Evolutionary conservation across 2,113 vertebrate species (phyloP).

Genomic region (Neotoma lepida): DNA sequence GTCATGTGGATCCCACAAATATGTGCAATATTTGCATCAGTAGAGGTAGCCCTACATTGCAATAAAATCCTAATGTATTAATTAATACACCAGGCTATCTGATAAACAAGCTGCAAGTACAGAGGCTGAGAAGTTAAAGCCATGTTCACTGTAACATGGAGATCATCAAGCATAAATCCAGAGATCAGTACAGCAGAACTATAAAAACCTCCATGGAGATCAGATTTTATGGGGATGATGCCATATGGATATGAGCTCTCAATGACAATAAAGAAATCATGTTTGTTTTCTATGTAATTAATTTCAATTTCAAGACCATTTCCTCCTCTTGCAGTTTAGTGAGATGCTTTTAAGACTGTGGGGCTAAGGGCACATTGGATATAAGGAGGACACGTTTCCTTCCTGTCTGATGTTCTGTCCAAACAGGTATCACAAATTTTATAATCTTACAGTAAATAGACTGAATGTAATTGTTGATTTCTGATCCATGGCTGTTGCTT

Average conservation of each 20-base stretch:
- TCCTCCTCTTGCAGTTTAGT: background rate
- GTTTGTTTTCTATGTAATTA: background rate
- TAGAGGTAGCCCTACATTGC: background rate
- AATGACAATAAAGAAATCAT: background rate
- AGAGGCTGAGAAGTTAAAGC: constrained; percentile 27
- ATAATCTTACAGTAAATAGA: background rate
- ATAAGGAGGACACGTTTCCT: background rate
- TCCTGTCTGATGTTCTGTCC: background rate
- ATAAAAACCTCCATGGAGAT: background rate
- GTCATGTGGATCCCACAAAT: background rate
- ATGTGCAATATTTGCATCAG: background rate
- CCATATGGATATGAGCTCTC: background rate
- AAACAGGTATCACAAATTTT: background rate
- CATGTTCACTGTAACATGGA: background rate
- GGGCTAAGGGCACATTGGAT: background rate
- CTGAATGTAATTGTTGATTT: background rate
- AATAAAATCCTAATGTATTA: background rate
- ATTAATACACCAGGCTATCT: background rate
- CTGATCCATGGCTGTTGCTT: background rate
- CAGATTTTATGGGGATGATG: background rate
- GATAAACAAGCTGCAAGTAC: background rate
- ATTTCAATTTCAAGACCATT: background rate
- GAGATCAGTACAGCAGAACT: background rate
- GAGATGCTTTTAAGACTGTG: constrained; percentile 11
- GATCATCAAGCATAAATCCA: background rate